A percentile compares a stretch with the other conserved stretches of the same genome.
These are phyloP conservation scores for Noctuana brunneofusca DNA, from an alignment of 2,888 invertebrate species.

Conservation along the genomic window DNA sequence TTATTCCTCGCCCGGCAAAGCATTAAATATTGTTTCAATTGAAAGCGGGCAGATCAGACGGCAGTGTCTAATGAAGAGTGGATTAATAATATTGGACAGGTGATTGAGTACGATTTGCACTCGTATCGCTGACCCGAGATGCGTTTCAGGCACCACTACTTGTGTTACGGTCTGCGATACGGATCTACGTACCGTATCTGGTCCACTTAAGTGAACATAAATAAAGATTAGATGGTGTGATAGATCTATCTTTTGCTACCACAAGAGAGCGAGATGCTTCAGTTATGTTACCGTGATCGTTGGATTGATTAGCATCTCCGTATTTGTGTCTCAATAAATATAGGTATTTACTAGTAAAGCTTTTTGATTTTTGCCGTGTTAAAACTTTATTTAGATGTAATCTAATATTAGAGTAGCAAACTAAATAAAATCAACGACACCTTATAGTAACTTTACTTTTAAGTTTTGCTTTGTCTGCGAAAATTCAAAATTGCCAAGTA, in stretches of 20 bases:
- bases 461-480: too few species aligned
- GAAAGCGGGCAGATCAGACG: conserved; percentile 78
- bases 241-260: conserved; percentile 17
- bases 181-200: conserved; percentile 42
- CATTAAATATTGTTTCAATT: conserved; percentile 82
- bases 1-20: conserved; percentile 75
- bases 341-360: background rate
- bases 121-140: conserved; percentile 46
- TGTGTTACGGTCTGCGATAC: conserved; percentile 61
- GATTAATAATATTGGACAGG: conserved; percentile 69
- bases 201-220: conserved; percentile 38
- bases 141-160: conserved; percentile 51
- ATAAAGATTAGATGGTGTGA: conserved; percentile 39
- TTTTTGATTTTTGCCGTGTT: background rate
- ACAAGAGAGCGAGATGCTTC: conserved; percentile 1
- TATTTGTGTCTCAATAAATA: background rate
- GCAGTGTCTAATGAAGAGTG: conserved; percentile 74
- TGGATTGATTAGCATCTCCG: background rate
- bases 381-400: background rate
- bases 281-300: conserved; percentile 7
- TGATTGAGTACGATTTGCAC: conserved; percentile 74
- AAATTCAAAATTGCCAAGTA: too few species aligned
- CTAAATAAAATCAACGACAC: too few species aligned
- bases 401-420: too few species aligned
- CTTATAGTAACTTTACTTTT: too few species aligned